Evolutionary conservation across 2,888 invertebrate genomes (phyloP), one percentile per base, ranked within the genome.

Genomic region (Eretmocerus hayati): DNA sequence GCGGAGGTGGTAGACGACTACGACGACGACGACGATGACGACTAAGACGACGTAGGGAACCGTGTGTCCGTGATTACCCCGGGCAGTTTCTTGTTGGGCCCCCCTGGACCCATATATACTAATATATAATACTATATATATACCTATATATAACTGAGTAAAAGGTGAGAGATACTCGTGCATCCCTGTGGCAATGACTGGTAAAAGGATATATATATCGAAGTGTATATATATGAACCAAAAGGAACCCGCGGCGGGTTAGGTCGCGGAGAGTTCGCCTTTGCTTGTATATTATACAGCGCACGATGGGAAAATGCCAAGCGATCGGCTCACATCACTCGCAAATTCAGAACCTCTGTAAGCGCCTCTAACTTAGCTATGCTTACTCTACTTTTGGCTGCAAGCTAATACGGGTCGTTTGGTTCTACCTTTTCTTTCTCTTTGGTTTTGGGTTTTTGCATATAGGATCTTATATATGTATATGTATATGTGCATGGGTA

Each of bases 291-390:
- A n/a, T n/a, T n/a, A 44, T 31, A 26, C 15, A 33, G 31, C 33
- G 33, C 44, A 18, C 47, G 26, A 69, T 70, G 69, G 69, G 69
- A 71, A 71, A 69, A 65, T 62, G 61, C 62, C 69, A 68, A 70
- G 68, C 68, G 69, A 69, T 70, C 66, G 69, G 69, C 69, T 69
- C 71, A 70, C 69, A 71, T 69, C 70, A 67, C 67, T 67, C 66
- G 15, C 50, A 63, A 64, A 64, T 64, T 62, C 62, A 59, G 59
- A 42, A 62, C 62, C 13, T n/a, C n/a, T 59, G 26, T 22, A 16
- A 9, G 20, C 13, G 16, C 61, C 62, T 58, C 58, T 54, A 62
- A 61, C 62, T 54, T 57, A 56, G 53, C 55, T 26, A 26, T 11
- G 26, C 11, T 9, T 11, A 26, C 26, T 26, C 26, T 6, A 26